Conservation (phyloP, 2,888 invertebrate genomes). For the Polymixis lichenea region DNA sequence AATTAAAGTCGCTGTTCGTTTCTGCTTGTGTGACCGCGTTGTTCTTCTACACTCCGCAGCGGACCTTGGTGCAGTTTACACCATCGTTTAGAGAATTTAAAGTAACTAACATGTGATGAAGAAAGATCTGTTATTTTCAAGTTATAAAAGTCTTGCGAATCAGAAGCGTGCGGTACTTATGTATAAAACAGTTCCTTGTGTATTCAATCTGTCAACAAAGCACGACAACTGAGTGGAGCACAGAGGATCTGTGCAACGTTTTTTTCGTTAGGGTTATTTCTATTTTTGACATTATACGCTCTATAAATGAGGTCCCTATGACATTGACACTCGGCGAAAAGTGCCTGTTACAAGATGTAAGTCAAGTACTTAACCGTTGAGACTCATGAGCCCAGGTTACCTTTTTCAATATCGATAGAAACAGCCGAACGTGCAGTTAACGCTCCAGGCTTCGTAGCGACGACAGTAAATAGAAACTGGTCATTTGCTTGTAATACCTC, state of each 20-base stretch:
- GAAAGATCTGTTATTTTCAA: too few relatives aligned
- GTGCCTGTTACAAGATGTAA: too few relatives aligned
- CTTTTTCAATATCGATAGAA: conserved; percentile 72
- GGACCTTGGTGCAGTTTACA: too few relatives aligned
- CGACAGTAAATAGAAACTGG: conserved; percentile 68
- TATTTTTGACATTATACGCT: background rate
- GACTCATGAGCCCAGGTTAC: conserved; percentile 47
- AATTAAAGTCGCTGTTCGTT: too few relatives aligned
- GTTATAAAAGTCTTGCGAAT: too few relatives aligned
- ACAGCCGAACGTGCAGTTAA: conserved; percentile 67
- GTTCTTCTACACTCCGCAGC: too few relatives aligned
- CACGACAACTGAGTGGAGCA: background rate
- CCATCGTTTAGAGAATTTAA: too few relatives aligned
- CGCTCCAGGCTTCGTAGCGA: conserved; percentile 66
- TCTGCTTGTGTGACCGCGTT: too few relatives aligned
- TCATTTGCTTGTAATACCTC: conserved; percentile 65
- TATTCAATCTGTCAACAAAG: background rate
- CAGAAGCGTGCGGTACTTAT: too few relatives aligned
- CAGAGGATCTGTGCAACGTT: background rate
- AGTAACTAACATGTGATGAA: too few relatives aligned
- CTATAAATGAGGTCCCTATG: background rate
- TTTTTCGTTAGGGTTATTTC: background rate
- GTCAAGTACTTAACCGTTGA: background rate
- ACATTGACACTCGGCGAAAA: background rate
- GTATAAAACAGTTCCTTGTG: background rate